Percentiles rank a stretch among this genome's conserved stretches.
phyloP scores from a whole-genome alignment of 2,113 vertebrate genomes.

The Lepus americanus region DNA sequence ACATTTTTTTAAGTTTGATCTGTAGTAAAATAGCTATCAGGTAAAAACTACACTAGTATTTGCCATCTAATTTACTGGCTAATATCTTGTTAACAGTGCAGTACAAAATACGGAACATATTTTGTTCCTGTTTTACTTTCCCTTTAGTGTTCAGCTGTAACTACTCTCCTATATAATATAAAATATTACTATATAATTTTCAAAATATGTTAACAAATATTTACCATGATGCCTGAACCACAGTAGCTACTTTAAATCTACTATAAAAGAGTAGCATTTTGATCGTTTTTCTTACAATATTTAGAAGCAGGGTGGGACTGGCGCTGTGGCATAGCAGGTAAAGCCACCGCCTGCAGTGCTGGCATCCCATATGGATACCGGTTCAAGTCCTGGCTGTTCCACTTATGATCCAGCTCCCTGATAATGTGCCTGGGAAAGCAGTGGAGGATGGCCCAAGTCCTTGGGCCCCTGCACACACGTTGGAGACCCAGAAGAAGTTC shows the following conservation, averaged over 20 bases:
- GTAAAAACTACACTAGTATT: conserved; percentile 40
- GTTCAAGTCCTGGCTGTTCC: too few species aligned
- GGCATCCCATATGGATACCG: too few species aligned
- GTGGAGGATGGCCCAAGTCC: too few species aligned
- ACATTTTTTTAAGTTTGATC: conserved; percentile 16
- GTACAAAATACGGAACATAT: conserved; percentile 53
- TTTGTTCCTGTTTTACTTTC: conserved; percentile 44
- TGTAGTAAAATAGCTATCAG: conserved; percentile 23
- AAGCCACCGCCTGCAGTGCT: too few species aligned
- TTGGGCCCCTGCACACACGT: too few species aligned
- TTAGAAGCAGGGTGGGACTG: background rate
- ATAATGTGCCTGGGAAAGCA: too few species aligned
- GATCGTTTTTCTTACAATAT: conserved; percentile 6
- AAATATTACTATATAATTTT: background rate
- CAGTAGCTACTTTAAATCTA: background rate
- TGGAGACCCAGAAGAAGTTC: too few species aligned
- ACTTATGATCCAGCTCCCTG: too few species aligned
- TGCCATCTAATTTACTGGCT: conserved; percentile 36
- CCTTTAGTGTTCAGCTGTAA: conserved; percentile 22
- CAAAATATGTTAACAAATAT: background rate
- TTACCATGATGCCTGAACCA: conserved; percentile 17
- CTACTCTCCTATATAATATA: conserved; percentile 15
- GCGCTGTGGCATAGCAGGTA: too few species aligned
- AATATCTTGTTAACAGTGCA: conserved; percentile 22
- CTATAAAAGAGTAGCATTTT: conserved; percentile 17